Base-by-base conservation (phyloP, 2,888 invertebrate genomes). In the Chymomyza procnemis region DNA sequence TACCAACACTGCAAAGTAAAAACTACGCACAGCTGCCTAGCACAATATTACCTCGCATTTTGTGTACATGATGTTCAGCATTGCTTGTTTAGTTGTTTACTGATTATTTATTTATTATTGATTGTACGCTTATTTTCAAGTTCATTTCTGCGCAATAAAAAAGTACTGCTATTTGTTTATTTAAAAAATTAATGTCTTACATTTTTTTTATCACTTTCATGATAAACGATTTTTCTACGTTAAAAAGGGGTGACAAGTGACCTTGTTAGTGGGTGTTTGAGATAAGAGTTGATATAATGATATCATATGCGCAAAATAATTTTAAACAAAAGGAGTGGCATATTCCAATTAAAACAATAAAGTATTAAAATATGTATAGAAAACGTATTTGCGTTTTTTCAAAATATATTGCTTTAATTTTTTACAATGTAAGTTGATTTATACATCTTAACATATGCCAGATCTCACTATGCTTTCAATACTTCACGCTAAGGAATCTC, bases 151-250 rank as follows among this genome's bases (percentile, higher is more conserved):
- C 34, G 34, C 34, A 41, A 41, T 41, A 41, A 41, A 41, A 41
- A 41, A 41, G 34, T 41, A 41, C 34, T 41, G 34, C 34, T 41
- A 41, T 41, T 9, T 56, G 21, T 57, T 16, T 57, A 64, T 62
- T 6, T 70, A 84, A 84, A 86, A 81, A 86, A 81, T 81, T 84
- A 79, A 86, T 75, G 85, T 81, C 68, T 21, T 21, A n/a, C n/a
- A 18, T n/a, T 85, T 86, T 83, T 74, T 84, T 84, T 81, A 81
- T 81, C 81, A 79, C 79, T 72, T 73, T 71, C 73, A 84, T 81
- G 81, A 81, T 86, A 81, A 81, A 84, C 85, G 85, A 79, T 86
- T 86, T 86, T 68, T 76, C 78, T 83, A 80, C 76, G 78, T 67
- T 73, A 86, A 84, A 81, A 62, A 55, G 22, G 18, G 41, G 18